Conservation (phyloP, 1,140 invertebrate species). For the Ceratina calcarata region DNA sequence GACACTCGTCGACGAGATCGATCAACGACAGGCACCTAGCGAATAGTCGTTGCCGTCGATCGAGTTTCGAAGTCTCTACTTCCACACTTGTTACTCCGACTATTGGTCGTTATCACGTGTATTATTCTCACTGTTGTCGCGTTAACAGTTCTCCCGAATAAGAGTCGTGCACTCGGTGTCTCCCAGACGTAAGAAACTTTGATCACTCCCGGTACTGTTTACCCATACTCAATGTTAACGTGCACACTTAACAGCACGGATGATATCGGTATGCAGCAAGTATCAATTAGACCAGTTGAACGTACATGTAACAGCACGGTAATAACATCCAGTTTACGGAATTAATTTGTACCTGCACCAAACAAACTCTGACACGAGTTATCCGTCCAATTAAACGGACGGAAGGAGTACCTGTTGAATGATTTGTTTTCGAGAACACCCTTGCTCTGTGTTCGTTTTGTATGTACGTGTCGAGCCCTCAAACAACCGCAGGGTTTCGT, state of each 20-base stretch:
- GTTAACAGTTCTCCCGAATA: conserved; percentile 39
- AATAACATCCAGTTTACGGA: conserved; percentile 51
- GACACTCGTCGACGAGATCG: conserved; percentile 51
- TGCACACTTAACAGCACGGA: conserved; percentile 15
- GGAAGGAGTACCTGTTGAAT: conserved; percentile 16
- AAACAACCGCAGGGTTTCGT: conserved; percentile 1
- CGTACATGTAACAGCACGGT: neutral
- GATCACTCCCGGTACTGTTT: too few relatives aligned
- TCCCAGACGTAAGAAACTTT: conserved; percentile 32
- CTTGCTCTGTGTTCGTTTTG: conserved; percentile 21
- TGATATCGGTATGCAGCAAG: neutral
- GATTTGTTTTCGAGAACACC: conserved; percentile 23
- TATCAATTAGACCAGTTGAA: neutral
- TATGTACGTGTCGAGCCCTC: conserved; percentile 20
- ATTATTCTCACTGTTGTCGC: conserved; percentile 66
- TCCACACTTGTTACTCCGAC: conserved; percentile 75
- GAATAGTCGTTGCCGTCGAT: conserved; percentile 41
- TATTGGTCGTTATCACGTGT: conserved; percentile 48
- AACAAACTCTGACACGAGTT: conserved; percentile 19
- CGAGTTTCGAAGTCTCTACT: conserved; percentile 74
- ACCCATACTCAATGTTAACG: neutral
- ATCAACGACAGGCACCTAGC: conserved; percentile 38
- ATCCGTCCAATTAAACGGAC: conserved; percentile 23
- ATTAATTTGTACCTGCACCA: conserved; percentile 6
- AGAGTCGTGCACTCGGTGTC: conserved; percentile 74